phyloP scores from a whole-genome alignment of 2,797 vertebrate genomes.

The Syncerus caffer region DNA sequence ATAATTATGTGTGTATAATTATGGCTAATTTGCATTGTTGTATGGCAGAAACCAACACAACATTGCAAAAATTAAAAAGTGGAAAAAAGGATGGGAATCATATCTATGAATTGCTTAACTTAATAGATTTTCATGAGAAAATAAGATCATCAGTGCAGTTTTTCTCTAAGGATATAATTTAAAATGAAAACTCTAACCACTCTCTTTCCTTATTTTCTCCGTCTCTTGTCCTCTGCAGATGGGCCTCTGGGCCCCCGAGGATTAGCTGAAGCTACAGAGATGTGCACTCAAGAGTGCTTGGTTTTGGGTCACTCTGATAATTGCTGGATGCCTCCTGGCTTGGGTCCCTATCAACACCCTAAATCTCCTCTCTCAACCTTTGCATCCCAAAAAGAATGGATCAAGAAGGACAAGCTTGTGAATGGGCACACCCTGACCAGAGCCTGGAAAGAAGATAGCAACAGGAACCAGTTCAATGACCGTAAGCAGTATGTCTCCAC shows the following conservation, averaged over 20 bases:
- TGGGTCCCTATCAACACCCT: constrained; percentile 94
- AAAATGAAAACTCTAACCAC: background rate
- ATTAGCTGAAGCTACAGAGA: constrained; percentile 98
- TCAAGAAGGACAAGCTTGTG: constrained; percentile 97
- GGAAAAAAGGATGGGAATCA: background rate
- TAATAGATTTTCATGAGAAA: background rate
- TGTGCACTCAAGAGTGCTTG: constrained; percentile 99
- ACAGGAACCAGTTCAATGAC: constrained; percentile 95
- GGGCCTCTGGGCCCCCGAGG: constrained; percentile 95
- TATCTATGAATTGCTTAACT: background rate
- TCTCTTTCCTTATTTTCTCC: background rate
- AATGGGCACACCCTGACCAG: constrained; percentile 98
- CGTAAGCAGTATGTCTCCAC: constrained; percentile 94
- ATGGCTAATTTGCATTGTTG: background rate
- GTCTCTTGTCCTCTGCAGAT: constrained; percentile 82
- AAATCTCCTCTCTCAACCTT: constrained; percentile 96
- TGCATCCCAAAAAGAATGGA: constrained; percentile 95
- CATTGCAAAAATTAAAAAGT: background rate
- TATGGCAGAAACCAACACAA: background rate
- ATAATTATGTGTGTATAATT: background rate
- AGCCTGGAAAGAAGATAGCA: constrained; percentile 96
- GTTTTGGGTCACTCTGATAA: constrained; percentile 99
- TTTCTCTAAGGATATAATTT: background rate
- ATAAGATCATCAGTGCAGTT: background rate
- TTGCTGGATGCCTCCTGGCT: constrained; percentile 98